Base-by-base conservation (phyloP, 2,113 vertebrate species). In the Eupsittula cactorum region DNA sequence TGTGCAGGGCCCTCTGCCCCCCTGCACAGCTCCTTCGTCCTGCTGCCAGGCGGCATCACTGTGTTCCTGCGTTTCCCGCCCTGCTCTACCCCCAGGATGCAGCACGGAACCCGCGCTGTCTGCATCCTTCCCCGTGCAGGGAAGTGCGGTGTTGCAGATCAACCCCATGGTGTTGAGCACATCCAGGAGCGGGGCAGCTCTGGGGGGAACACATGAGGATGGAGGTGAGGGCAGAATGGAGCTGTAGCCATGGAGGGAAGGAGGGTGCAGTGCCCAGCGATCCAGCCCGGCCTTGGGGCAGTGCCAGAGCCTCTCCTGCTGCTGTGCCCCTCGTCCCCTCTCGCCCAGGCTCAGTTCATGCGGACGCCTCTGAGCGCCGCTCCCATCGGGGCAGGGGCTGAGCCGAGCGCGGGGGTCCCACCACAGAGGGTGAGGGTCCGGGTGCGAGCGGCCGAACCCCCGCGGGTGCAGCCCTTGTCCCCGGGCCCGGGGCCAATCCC, bases 131-230 rank as follows among this genome's bases (percentile, higher is more conserved):
- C 39, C 27, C 2, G 4, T 2, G 37, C 39, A 11, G n/a, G 53
- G 42, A 33, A 0, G 6, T 2, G 41, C 8, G 1, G 35, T 1
- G 53, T 24, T 20, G 53, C 33, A 0, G 20, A 1, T 9, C 75
- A 5, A 6, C 7, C 21, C 29, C 33, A 2, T 23, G 33, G 55
- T 10, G 55, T 11, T 23, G 55, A n/a, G 55, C 33, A 3, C 57
- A n/a, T n/a, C 20, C 57, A 5, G 15, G 41, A 41, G 55, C 9
- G 1, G 24, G 42, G 53, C 23, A 13, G 42, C 57, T 25, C n/a
- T 2, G 57, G 57, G 57, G n/a, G 21, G 24, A n/a, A 9, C 20
- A 7, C 33, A 3, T 25, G 23, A 37, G 59, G 59, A 24, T 16
- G 59, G 59, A 28, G 39, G 27, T 1, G 41, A 31, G 50, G n/a